Base-by-base conservation (phyloP, 1,140 invertebrate species). In the Cepaea nemoralis region DNA sequence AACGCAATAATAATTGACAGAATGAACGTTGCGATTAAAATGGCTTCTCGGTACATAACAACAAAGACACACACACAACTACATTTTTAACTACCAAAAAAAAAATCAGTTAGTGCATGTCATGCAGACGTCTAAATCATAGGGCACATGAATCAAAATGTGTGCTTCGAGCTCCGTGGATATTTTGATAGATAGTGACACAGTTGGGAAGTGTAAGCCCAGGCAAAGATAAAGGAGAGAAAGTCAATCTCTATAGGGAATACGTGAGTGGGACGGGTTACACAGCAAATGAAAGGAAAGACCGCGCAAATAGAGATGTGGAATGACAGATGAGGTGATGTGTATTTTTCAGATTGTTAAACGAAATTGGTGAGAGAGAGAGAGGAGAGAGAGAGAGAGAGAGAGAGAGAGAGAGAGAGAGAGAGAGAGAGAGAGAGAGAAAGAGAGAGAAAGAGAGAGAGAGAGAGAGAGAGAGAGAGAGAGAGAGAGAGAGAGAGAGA, bases 341-440 rank as follows among this genome's bases (percentile, higher is more conserved):
- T 31, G 2, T 31, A 35, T 71, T 35, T 27, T 35, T 48, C 24
- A 35, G 10, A 48, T 31, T 8, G 14, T 14, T 27, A 39, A 48
- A 45, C 3, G 42, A 45, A 19, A 45, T 8, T 8, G 55, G 35
- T 2, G 14, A 16, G 45, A 31, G 37, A 14, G 31, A n/a, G 55
- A 31, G 50, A 50, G 42, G 74, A 55, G 35, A 77, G 48, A 59
- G 55, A 63, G 35, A 59, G 76, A 78, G 76, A 63, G 39, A 78
- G 24, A 66, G 63, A 67, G 39, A 45, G 31, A 78, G 63, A 67
- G n/a, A 78, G 55, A 66, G 55, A 67, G 37, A 45, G 76, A 78
- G 5, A 40, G 63, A 78, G 76, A 78, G 37, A 67, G 24, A 63
- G 50, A 66, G 39, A 24, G 37, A 66, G 31, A 78, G 37, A 67